Conservation (phyloP, 2,888 invertebrate genomes). For the Trachelus iudaicus region DNA sequence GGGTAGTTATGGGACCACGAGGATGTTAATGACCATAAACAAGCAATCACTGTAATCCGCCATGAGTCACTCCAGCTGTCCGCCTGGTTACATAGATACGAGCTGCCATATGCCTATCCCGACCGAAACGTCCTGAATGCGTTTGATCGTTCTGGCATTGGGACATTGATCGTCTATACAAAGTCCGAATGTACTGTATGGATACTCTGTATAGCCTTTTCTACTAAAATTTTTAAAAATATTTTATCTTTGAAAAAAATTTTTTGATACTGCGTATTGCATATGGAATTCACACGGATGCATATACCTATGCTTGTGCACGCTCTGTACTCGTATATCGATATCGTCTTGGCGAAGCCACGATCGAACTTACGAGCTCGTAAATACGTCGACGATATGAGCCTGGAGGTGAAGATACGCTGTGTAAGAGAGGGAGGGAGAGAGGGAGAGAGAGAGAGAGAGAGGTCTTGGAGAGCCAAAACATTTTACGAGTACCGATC, state of each 20-base stretch:
- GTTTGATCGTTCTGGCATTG: neutral
- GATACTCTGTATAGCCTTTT: neutral
- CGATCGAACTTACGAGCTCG: conserved; percentile 57
- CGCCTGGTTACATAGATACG: conserved; percentile 57
- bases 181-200: neutral
- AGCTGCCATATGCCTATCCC: conserved; percentile 59
- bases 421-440: conserved; percentile 32
- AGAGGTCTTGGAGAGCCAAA: conserved; percentile 34
- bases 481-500: conserved; percentile 50
- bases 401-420: conserved; percentile 48
- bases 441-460: conserved; percentile 15
- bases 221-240: neutral
- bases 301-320: neutral
- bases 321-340: conserved; percentile 33
- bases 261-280: neutral
- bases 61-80: conserved; percentile 65
- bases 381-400: conserved; percentile 58
- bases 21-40: conserved; percentile 66
- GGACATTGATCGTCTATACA: neutral
- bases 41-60: conserved; percentile 65
- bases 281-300: neutral
- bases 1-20: conserved; percentile 63
- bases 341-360: conserved; percentile 40
- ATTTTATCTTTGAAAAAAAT: neutral
- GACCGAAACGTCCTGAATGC: conserved; percentile 32